These are phyloP conservation scores for Tipula confusa DNA, from an alignment of 2,888 invertebrate species.

Conservation along the genomic window DNA sequence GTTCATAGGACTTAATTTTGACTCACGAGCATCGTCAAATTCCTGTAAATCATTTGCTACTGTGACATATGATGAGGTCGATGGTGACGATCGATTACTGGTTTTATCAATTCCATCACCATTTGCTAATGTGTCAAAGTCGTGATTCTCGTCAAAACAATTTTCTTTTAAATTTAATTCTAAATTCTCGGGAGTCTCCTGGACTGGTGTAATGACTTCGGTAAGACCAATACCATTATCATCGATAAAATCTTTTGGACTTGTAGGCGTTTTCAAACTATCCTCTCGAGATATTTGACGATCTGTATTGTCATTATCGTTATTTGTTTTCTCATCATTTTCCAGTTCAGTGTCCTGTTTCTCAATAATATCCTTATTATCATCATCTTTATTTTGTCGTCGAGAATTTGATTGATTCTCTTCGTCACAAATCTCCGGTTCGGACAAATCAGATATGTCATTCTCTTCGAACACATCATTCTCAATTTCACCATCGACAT, in stretches of 20 bases:
- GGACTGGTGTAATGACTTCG: background rate
- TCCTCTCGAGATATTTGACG: constrained; percentile 31
- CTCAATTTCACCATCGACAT: constrained; percentile 56
- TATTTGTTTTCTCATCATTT: constrained; percentile 45
- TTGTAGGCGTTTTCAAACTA: constrained; percentile 33
- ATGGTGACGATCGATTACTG: constrained; percentile 44
- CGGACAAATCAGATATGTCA: constrained; percentile 54
- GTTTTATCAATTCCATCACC: constrained; percentile 32
- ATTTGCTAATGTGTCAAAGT: background rate
- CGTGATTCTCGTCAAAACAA: constrained; percentile 34
- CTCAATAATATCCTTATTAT: constrained; percentile 41
- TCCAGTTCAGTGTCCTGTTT: constrained; percentile 46
- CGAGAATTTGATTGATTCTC: constrained; percentile 38
- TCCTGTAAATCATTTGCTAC: constrained; percentile 49
- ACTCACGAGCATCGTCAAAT: constrained; percentile 31
- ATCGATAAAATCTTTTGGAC: constrained; percentile 30
- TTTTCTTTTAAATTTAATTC: constrained; percentile 37
- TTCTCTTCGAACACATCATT: constrained; percentile 54
- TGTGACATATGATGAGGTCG: constrained; percentile 49
- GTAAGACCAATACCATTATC: background rate
- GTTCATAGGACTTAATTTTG: background rate
- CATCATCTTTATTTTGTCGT: constrained; percentile 33
- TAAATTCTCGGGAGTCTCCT: background rate
- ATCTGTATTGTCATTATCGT: constrained; percentile 37
- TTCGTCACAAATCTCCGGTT: constrained; percentile 49